These are phyloP conservation scores for Gavia stellata DNA, from an alignment of 2,113 vertebrate genomes.

Conservation along the genomic window DNA sequence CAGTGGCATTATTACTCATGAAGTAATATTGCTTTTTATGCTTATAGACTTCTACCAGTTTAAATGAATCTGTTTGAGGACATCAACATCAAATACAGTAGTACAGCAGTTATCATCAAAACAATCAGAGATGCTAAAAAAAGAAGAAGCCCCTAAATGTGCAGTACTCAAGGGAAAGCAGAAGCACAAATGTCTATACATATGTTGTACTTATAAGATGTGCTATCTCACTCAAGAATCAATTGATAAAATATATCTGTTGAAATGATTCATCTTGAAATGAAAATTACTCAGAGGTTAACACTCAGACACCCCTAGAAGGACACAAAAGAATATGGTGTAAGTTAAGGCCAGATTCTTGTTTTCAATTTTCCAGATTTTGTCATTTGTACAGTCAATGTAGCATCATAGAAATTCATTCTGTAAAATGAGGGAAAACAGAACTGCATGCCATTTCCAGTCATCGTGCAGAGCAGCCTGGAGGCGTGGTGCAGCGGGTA, in stretches of 20 bases:
- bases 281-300: not conserved
- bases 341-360: not conserved
- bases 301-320: not conserved
- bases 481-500: not conserved
- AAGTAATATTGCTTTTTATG: slow-evolving; percentile 49
- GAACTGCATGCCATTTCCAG: not conserved
- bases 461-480: fast-evolving
- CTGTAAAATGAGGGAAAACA: not conserved
- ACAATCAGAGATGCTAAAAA: not conserved
- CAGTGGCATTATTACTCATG: slow-evolving; percentile 25
- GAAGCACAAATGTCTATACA: not conserved
- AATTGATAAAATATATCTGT: not conserved
- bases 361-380: not conserved
- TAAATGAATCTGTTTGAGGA: slow-evolving; percentile 11
- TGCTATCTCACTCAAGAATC: not conserved
- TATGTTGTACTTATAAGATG: not conserved
- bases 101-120: not conserved
- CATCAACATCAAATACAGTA: not conserved
- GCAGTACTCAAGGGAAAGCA: not conserved
- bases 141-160: not conserved
- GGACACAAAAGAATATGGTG: not conserved
- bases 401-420: not conserved
- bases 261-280: not conserved
- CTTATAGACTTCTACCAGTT: slow-evolving; percentile 13
- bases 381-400: not conserved